Evolutionary conservation across 2,797 vertebrate species (phyloP).

Genomic region (Silurus lanzhouensis): DNA sequence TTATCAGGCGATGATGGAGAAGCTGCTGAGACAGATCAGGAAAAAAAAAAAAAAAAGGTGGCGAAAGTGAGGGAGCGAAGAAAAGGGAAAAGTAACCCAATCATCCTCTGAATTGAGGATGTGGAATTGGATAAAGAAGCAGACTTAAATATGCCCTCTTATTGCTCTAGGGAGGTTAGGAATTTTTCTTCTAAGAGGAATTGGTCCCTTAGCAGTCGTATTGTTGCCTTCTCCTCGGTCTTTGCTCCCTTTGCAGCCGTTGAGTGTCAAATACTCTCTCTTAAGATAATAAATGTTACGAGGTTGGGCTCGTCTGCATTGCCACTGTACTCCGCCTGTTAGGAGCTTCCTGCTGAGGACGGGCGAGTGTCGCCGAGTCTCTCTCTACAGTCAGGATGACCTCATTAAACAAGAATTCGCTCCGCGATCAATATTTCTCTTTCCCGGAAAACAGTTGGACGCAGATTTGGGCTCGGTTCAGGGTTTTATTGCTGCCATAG

Average conservation of each 20-base stretch:
- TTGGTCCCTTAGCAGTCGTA: slow-evolving; percentile 39
- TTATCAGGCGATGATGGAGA: slow-evolving; percentile 45
- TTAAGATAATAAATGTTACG: slow-evolving; percentile 10
- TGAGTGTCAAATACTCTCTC: not conserved
- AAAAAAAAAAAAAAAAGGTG: slow-evolving; percentile 28
- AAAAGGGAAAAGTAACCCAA: slow-evolving; percentile 19
- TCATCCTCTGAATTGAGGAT: slow-evolving; percentile 47
- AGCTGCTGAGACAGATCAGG: slow-evolving; percentile 41
- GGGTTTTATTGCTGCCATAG: not conserved
- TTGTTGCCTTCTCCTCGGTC: slow-evolving; percentile 13
- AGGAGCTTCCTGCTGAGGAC: slow-evolving; percentile 15
- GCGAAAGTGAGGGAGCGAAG: not conserved
- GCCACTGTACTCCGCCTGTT: not conserved
- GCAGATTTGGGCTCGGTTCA: not conserved
- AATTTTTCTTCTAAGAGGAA: slow-evolving; percentile 27
- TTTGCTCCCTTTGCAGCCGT: not conserved
- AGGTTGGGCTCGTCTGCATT: slow-evolving; percentile 1
- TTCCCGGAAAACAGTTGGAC: slow-evolving; percentile 6
- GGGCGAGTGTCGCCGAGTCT: slow-evolving; percentile 19
- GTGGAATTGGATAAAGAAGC: slow-evolving; percentile 56
- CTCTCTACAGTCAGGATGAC: slow-evolving; percentile 10
- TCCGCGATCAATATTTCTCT: not conserved
- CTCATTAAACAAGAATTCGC: not conserved
- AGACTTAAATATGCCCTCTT: slow-evolving; percentile 46
- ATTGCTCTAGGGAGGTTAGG: slow-evolving; percentile 21